Evolutionary conservation across 2,113 vertebrate genomes (phyloP), one percentile per base, ranked within the genome.

Genomic region (Irena cyanogastra): DNA sequence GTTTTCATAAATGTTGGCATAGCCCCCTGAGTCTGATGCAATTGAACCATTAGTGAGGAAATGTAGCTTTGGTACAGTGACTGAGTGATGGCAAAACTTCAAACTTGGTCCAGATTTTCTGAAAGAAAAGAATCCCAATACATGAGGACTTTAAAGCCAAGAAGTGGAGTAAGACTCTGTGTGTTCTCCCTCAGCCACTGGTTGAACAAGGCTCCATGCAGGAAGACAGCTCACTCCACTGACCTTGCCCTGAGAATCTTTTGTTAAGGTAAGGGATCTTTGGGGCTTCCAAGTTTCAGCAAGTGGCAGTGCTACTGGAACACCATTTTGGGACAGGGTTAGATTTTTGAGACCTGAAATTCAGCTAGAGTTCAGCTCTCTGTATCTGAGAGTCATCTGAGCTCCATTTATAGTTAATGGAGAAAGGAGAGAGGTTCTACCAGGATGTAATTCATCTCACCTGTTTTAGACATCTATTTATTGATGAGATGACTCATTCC

Each of bases 1-100:
- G 8, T 81, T 96, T 95, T 95, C 27, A 21, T 90, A 90, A 94
- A 89, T 56, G 66, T 64, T 92, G 80, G 44, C 35, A 16, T 42
- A 93, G 65, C 37, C 87, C 49, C 72, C 24, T 59, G 52, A 90
- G 54, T 74, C 69, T 42, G 11, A 30, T 84, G 54, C 60, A 93
- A 74, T 94, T 89, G 92, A 96, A 83, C 50, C 39, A 72, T 52
- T 42, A 65, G 14, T 63, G 65, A 88, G 44, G 45, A 71, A 24
- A 37, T 45, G 37, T 45, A 69, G 30, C 61, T 94, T 78, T 41
- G 54, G 8, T 39, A 41, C 14, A 60, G 31, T 39, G 54, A 41
- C 13, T 35, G 78, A 83, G 26, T 60, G 16, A 30, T 0, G 3
- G 22, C 30, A 57, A 57, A 71, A 31, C 42, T 79, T 85, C n/a